phyloP scores from a whole-genome alignment of 2,797 vertebrate genomes.

The Podarcis lilfordi region DNA sequence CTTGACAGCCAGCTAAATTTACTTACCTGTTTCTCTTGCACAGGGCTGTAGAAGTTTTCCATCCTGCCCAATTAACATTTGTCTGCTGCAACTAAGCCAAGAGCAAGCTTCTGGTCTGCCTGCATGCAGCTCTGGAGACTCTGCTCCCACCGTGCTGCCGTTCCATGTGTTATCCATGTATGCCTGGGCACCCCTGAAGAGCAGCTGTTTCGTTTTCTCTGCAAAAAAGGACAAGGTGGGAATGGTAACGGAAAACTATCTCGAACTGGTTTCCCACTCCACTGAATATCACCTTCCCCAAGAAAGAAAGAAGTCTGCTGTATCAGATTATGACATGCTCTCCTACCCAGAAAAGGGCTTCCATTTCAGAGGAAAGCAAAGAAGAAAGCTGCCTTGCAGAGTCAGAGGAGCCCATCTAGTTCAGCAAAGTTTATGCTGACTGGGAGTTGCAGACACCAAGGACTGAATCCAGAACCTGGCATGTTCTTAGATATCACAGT shows the following conservation, averaged over 20 bases:
- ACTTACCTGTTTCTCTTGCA: constrained; percentile 49
- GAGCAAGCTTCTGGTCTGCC: neutral
- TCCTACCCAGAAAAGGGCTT: no score
- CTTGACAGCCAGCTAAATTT: neutral
- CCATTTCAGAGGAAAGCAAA: no score
- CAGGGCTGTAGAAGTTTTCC: constrained; percentile 70
- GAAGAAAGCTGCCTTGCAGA: no score
- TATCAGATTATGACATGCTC: no score
- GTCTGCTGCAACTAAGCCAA: constrained; percentile 59
- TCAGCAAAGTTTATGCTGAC: no score
- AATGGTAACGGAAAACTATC: neutral
- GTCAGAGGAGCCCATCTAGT: no score
- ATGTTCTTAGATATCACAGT: no score
- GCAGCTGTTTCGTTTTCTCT: constrained; percentile 78
- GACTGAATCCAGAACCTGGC: no score
- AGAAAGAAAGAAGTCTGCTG: no score
- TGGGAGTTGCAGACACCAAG: no score
- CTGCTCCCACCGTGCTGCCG: constrained; percentile 2
- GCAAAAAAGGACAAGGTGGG: neutral
- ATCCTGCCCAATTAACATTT: constrained; percentile 79
- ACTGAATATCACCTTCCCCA: neutral
- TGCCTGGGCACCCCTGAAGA: constrained; percentile 78
- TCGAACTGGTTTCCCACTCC: neutral
- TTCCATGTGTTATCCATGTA: constrained; percentile 64
- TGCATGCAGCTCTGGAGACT: constrained; percentile 38